A percentile compares a stretch with the other conserved stretches of the same genome.
These are phyloP conservation scores for Dryocosmus kuriphilus DNA, from an alignment of 2,888 invertebrate genomes.

Conservation along the genomic window DNA sequence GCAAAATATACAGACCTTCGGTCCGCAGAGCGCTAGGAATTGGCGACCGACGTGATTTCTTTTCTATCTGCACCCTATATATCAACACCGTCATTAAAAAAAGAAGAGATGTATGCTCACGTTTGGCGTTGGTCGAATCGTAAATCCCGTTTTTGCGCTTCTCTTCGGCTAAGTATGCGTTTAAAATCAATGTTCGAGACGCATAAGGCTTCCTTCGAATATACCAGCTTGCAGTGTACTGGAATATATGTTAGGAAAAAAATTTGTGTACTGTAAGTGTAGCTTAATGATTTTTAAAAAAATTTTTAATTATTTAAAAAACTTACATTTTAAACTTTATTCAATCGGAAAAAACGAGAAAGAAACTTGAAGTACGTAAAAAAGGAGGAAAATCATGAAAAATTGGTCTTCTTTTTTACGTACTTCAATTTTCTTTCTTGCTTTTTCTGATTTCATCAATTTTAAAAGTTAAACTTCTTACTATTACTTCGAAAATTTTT, in stretches of 20 bases:
- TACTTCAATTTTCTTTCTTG: too few species aligned
- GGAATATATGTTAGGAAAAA: not conserved
- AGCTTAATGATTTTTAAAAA: too few species aligned
- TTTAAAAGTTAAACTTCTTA: too few species aligned
- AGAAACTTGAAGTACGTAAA: too few species aligned
- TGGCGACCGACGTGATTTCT: conserved; percentile 39
- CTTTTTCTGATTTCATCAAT: too few species aligned
- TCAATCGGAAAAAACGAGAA: too few species aligned
- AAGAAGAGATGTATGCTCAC: conserved; percentile 27
- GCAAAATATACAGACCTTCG: conserved; percentile 37
- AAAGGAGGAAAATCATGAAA: too few species aligned
- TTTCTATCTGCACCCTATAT: conserved; percentile 39
- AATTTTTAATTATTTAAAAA: too few species aligned
- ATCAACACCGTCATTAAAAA: conserved; percentile 14
- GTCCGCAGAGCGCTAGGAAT: conserved; percentile 27
- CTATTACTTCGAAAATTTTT: too few species aligned
- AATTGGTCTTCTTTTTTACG: too few species aligned
- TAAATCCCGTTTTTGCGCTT: conserved; percentile 39
- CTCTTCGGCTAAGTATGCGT: conserved; percentile 56
- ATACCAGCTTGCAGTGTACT: conserved; percentile 1
- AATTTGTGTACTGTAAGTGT: too few species aligned
- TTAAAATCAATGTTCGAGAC: conserved; percentile 73
- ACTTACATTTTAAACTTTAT: too few species aligned
- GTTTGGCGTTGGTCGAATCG: conserved; percentile 35
- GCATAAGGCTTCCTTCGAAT: conserved; percentile 65